Base-by-base conservation (phyloP, 2,888 invertebrate species). In the Acleris sparsana region DNA sequence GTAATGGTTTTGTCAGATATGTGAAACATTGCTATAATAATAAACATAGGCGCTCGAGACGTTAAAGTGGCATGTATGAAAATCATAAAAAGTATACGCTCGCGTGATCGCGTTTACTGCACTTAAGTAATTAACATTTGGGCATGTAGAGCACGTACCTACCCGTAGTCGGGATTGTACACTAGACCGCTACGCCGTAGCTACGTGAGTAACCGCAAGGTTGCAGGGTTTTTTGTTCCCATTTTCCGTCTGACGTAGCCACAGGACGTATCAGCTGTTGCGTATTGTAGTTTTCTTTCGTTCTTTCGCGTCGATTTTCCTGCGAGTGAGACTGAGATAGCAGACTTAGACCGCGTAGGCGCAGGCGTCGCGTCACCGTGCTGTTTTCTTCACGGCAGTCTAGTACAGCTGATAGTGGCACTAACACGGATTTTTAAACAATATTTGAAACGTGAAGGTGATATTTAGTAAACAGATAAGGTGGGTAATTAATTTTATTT, bases 231-330 rank as follows among this genome's bases (percentile, higher is more conserved):
- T 39, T 39, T 39, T 78, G 77, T 75, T 79, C 77, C 79, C 74
- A 75, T 85, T 89, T 88, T 83, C 82, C 80, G 69, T 61, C 64
- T 78, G 76, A 80, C 39, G 39, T 39, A 39, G 39, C 39, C 39
- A 39, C 39, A 39, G 39, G 39, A 39, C 77, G 80, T 79, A 71
- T 71, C 63, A 63, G 60, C 53, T 52, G 39, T n/a, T 44, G 22
- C 51, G 61, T 43, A 58, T 16, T 39, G 18, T 17, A 39, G 39
- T 51, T 53, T 49, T 51, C 69, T 83, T 78, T 72, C 73, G 69
- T 68, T 83, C 74, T 64, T 59, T 58, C 63, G 39, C 55, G 61
- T 52, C 0, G 39, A 33, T 66, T 66, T 68, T 57, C 56, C 18
- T 33, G 53, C 16, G 52, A 25, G 58, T 17, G 18, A 17, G 65